Evolutionary conservation across 1,140 invertebrate species (phyloP), one percentile per base, ranked within the genome.

Genomic region (Ceratitis capitata): DNA sequence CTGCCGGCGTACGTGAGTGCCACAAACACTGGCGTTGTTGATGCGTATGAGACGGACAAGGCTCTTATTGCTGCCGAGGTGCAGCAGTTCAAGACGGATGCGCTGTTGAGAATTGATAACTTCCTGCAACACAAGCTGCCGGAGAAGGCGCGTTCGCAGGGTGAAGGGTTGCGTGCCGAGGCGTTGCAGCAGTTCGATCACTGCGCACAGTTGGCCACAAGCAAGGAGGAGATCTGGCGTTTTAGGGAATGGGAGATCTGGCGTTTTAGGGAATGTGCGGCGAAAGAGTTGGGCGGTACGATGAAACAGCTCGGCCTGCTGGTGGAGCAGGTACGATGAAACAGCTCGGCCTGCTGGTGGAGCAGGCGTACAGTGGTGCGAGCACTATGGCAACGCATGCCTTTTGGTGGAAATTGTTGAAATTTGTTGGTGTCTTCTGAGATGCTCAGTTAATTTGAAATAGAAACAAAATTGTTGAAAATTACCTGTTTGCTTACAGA

Each of bases 201-300:
- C 26, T 78, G 69, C 39, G 69, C 39, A 7, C 69, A 78, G 39
- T 47, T 78, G 42, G 69, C 39, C 29, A 23, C 39, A 23, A 45
- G 39, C 7, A 78, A 45, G 16, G 69, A 78, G 39, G n/a, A 78
- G 7, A 45, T 78, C 45, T 78, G 69, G 69, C 69, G 69, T 78
- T 78, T 78, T 35, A 78, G 23, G 42, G 19, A 78, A 78, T 78
- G 69, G 9, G 39, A 7, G n/a, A 45, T 78, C 45, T 78, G 69
- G 69, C 69, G 69, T 78, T 78, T 78, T 35, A 78, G 23, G 42
- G 19, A 78, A 78, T 78, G 69, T 23, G 39, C 14, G n/a, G 69
- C 14, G 6, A n/a, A 78, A 14, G 69, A 45, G 69, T 45, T 78
- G 69, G 69, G 69, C 4, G 6, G n/a, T 2, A 3, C 35, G 1